These are phyloP conservation scores for Hetaerina titia DNA, from an alignment of 2,888 invertebrate species.

Conservation along the genomic window DNA sequence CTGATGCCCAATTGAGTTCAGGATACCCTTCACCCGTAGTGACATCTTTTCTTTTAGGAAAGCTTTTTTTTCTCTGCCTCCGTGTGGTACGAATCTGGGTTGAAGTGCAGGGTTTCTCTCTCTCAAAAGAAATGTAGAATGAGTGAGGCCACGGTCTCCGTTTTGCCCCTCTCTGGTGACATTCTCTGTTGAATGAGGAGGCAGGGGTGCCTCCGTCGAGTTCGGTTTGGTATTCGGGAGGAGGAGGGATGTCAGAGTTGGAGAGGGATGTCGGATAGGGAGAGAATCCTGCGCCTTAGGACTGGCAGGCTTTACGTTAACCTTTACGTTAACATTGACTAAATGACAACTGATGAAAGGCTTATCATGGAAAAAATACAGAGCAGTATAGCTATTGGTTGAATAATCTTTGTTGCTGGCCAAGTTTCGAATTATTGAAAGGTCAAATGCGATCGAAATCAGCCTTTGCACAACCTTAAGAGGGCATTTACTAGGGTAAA, in stretches of 20 bases:
- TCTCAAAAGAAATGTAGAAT: background rate
- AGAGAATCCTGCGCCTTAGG: background rate
- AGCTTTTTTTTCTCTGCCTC: background rate
- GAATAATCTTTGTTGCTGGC: too few relatives aligned
- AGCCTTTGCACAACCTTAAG: too few relatives aligned
- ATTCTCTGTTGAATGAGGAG: background rate
- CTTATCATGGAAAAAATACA: too few relatives aligned
- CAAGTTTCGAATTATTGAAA: too few relatives aligned
- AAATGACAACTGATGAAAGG: too few relatives aligned
- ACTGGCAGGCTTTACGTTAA: background rate
- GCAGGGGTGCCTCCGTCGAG: too few relatives aligned
- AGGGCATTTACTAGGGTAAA: too few relatives aligned
- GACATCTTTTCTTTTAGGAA: background rate
- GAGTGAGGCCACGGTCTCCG: background rate
- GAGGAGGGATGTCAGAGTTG: background rate
- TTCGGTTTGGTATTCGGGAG: background rate
- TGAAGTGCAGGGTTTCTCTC: background rate
- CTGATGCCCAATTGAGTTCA: background rate
- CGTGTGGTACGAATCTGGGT: background rate
- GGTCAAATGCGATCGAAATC: too few relatives aligned
- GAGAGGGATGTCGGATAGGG: background rate
- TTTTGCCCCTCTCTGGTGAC: background rate
- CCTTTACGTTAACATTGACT: too few relatives aligned
- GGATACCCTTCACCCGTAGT: background rate
- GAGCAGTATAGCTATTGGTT: too few relatives aligned